phyloP scores from a whole-genome alignment of 2,797 vertebrate species.

The Periophthalmus magnuspinnatus region DNA sequence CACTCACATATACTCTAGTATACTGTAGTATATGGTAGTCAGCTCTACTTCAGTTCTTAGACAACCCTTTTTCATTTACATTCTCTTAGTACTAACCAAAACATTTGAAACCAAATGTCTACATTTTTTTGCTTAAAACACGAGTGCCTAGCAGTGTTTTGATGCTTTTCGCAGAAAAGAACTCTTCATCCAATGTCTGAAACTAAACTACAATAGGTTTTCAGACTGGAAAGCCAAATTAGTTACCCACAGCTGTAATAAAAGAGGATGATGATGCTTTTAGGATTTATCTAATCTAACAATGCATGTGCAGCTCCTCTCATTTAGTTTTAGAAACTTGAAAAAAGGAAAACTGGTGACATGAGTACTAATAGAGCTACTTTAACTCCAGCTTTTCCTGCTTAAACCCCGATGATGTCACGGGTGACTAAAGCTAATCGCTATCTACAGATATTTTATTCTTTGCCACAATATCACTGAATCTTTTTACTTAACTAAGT shows the following conservation, averaged over 20 bases:
- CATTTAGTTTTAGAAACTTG: slow-evolving; percentile 62
- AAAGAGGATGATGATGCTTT: slow-evolving; percentile 72
- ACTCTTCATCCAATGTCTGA: slow-evolving; percentile 45
- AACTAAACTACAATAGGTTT: slow-evolving; percentile 57
- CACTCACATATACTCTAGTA: slow-evolving; percentile 20
- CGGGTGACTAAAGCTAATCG: slow-evolving; percentile 37
- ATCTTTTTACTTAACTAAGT: slow-evolving; percentile 6
- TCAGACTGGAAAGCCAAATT: slow-evolving; percentile 61
- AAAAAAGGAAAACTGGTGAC: slow-evolving; percentile 35
- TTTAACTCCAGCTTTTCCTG: slow-evolving; percentile 35
- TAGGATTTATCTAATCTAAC: slow-evolving; percentile 64
- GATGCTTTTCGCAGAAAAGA: slow-evolving; percentile 52
- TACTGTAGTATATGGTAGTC: no score
- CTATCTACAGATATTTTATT: slow-evolving; percentile 34
- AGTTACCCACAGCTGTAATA: slow-evolving; percentile 43
- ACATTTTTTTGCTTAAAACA: slow-evolving; percentile 68
- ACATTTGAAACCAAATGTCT: slow-evolving; percentile 1
- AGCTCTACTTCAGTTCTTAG: not conserved
- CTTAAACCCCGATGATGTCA: slow-evolving; percentile 22
- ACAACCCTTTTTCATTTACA: slow-evolving; percentile 5
- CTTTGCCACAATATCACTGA: slow-evolving; percentile 28
- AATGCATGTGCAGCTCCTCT: slow-evolving; percentile 70
- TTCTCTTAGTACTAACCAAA: slow-evolving; percentile 12
- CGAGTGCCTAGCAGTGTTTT: slow-evolving; percentile 75
- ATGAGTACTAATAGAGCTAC: slow-evolving; percentile 33